A percentile compares a stretch with the other conserved stretches of the same genome.
Evolutionary conservation across 2,113 vertebrate genomes (phyloP).

Genomic region (Equus przewalskii): DNA sequence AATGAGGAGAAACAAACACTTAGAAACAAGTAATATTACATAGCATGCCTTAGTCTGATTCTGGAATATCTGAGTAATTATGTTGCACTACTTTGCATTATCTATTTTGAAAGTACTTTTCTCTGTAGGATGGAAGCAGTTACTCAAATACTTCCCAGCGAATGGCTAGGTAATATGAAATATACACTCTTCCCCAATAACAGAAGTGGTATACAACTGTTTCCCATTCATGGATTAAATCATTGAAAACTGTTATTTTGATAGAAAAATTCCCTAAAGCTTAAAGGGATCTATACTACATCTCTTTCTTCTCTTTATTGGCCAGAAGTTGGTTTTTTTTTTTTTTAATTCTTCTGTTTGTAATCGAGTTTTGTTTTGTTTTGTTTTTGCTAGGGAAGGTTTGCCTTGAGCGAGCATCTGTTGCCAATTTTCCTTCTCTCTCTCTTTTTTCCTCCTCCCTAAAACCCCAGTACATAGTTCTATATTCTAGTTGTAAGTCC

Average conservation of each 20-base stretch:
- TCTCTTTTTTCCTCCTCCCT: no score
- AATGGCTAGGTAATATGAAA: not conserved
- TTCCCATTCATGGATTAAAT: not conserved
- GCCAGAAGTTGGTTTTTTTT: not conserved
- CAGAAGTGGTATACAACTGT: not conserved
- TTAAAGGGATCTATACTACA: not conserved
- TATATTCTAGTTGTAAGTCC: no score
- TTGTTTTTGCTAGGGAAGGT: no score
- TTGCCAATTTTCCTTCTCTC: no score
- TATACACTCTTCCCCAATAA: not conserved
- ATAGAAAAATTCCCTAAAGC: not conserved
- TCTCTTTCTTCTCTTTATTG: not conserved
- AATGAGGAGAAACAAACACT: not conserved
- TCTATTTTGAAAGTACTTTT: constrained; percentile 24
- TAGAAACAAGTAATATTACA: not conserved
- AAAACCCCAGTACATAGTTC: no score
- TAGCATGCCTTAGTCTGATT: not conserved
- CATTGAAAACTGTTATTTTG: constrained; percentile 38
- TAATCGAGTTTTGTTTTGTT: no score
- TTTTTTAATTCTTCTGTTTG: no score
- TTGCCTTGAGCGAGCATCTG: no score
- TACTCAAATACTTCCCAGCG: not conserved
- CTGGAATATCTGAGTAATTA: not conserved
- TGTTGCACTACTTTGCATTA: not conserved
- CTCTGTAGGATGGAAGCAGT: not conserved